phyloP scores from a whole-genome alignment of 2,113 vertebrate species.

The Caracal caracal region DNA sequence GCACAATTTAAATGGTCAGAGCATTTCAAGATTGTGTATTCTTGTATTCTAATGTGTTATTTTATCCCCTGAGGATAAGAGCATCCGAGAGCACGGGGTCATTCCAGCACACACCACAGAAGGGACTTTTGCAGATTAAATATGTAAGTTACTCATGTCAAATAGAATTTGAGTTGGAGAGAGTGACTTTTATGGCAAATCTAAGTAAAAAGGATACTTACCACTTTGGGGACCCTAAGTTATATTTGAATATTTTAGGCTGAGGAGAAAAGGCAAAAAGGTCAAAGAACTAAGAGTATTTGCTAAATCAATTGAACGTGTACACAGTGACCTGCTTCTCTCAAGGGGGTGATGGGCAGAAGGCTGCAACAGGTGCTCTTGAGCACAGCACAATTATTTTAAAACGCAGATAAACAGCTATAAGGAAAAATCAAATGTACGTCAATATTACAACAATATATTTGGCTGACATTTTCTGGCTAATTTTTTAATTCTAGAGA shows the following conservation, averaged over 20 bases:
- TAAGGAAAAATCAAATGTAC: background rate
- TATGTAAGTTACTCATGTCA: conserved; percentile 20
- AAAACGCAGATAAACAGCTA: conserved; percentile 36
- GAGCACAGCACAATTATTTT: background rate
- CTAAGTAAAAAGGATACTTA: conserved; percentile 26
- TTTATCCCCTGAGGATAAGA: conserved; percentile 10
- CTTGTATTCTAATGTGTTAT: background rate
- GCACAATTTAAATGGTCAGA: background rate
- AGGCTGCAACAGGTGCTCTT: background rate
- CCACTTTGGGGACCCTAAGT: background rate
- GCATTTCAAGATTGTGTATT: background rate
- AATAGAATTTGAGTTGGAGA: background rate
- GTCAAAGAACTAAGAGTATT: background rate
- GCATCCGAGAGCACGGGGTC: background rate
- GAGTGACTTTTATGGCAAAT: conserved; percentile 28
- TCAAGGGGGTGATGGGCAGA: background rate
- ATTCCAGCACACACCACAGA: rapidly evolving
- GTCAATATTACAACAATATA: background rate
- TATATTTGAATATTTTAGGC: conserved; percentile 22
- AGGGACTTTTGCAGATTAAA: conserved; percentile 52
- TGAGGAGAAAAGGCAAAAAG: conserved; percentile 42
- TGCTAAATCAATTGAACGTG: background rate
- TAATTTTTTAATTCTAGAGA: background rate
- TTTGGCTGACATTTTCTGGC: background rate
- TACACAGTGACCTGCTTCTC: background rate